Conservation (phyloP, 2,888 invertebrate species). For the Ophion obscuratus region DNA sequence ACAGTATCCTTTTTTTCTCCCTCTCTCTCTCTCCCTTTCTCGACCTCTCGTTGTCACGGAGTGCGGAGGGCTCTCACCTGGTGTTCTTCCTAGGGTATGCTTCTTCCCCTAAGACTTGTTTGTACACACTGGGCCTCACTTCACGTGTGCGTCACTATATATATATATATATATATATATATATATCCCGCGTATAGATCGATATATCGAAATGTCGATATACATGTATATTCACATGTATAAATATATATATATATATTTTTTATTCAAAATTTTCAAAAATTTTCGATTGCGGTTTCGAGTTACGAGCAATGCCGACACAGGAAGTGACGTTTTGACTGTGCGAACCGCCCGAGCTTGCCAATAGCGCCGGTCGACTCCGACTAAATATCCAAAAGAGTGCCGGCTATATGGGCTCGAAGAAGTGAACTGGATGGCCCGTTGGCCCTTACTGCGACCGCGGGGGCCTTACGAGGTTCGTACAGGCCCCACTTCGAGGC, state of each 20-base stretch:
- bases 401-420: slow-evolving; percentile 65
- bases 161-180: background rate
- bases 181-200: background rate
- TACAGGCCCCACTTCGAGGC: slow-evolving; percentile 75
- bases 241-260: background rate
- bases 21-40: too few relatives aligned
- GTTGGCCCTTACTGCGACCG: slow-evolving; percentile 82
- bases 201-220: background rate
- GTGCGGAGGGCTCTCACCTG: background rate
- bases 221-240: slow-evolving; percentile 10
- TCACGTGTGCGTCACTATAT: background rate
- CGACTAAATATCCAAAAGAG: slow-evolving; percentile 82
- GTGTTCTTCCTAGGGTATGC: background rate
- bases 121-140: too few relatives aligned
- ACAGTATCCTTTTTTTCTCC: slow-evolving; percentile 9
- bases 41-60: too few relatives aligned
- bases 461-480: slow-evolving; percentile 78
- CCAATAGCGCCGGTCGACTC: slow-evolving; percentile 76
- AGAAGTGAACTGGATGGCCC: slow-evolving; percentile 83
- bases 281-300: background rate
- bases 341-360: slow-evolving; percentile 62
- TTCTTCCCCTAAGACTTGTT: background rate
- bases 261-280: too few relatives aligned
- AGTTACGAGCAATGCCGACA: background rate
- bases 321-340: slow-evolving; percentile 9